Base-by-base conservation (phyloP, 2,797 vertebrate genomes). In the Sphaeramia orbicularis region DNA sequence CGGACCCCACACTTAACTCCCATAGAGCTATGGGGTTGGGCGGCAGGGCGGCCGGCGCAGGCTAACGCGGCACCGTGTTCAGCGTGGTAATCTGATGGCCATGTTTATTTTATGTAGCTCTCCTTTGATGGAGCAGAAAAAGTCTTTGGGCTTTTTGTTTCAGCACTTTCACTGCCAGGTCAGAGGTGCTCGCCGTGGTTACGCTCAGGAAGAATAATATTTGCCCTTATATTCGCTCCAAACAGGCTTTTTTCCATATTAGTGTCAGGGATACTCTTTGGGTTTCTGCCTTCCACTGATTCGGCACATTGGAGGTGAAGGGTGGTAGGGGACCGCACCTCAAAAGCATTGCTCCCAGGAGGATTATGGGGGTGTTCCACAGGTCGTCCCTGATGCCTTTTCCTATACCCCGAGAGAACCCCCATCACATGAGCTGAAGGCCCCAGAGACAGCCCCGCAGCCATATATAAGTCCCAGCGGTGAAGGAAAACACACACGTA, bases 121-220 rank as follows among this genome's bases (percentile, higher is more conserved):
- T 81, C 81, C 90, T 95, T 95, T 95, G 94, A 95, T 93, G 94
- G 91, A 73, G 81, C 90, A 88, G 91, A 93, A 91, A 93, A 94
- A 92, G 92, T 94, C 94, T 95, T 94, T 94, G 93, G 93, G 93
- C 91, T 94, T 95, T 95, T 94, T 94, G 93, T 95, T 94, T 94
- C 86, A 90, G 91, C 75, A 87, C 86, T 94, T 93, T 92, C 88
- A 90, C 89, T 91, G 92, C 91, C 93, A 90, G 92, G 90, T 93
- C 93, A 93, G 91, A 94, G 94, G 94, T 93, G 92, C 91, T 94
- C 76, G 80, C 88, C 87, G 93, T 92, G 94, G 94, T 94, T 93
- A 94, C 92, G 87, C 91, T 93, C 93, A 94, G 94, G 93, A 95
- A 95, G 92, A 94, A 94, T 94, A 94, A 95, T 94, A 95, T 95